Base-by-base conservation (phyloP, 2,113 vertebrate species). In the Limanda limanda region DNA sequence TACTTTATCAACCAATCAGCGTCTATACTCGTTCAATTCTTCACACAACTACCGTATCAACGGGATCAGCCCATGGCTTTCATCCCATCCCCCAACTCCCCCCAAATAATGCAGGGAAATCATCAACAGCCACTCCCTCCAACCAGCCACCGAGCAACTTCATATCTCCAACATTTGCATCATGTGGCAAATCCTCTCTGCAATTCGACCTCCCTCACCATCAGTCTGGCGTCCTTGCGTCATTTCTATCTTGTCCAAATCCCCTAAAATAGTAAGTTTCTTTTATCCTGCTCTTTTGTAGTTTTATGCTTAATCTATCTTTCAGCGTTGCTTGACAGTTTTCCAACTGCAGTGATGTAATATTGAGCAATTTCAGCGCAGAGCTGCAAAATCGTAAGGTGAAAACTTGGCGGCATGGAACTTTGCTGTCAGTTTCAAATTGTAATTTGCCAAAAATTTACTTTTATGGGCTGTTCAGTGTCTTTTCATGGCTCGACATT, bases 171-270 rank as follows among this genome's bases (percentile, higher is more conserved):
- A 92, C 93, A 90, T 92, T 97, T 96, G 96, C 97, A 97, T 96
- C 97, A 97, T 96, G 96, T 97, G 97, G 97, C 97, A 98, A 98
- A 97, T 96, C 96, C 96, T 98, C 96, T 98, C 97, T 96, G 95
- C 97, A 98, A 98, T 98, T 98, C 96, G 96, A 96, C 97, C 96
- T 97, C 96, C 96, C 97, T 96, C 96, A 96, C 96, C 96, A 96
- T 96, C 97, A 97, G 96, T 97, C 96, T 97, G 96, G 95, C 96
- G 96, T 96, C 96, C 96, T 96, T 93, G 96, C 97, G 95, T 95
- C 97, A 98, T 99, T 97, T 97, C 96, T 98, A 97, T 97, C 96
- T 98, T 98, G 97, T 97, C 98, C 96, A 97, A 97, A 97, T 95
- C 95, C 93, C 94, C 96, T 95, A 96, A 96, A 98, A 97, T 99